Conservation (phyloP, 2,888 invertebrate species). For the Prosopocoilus inquinatus region DNA sequence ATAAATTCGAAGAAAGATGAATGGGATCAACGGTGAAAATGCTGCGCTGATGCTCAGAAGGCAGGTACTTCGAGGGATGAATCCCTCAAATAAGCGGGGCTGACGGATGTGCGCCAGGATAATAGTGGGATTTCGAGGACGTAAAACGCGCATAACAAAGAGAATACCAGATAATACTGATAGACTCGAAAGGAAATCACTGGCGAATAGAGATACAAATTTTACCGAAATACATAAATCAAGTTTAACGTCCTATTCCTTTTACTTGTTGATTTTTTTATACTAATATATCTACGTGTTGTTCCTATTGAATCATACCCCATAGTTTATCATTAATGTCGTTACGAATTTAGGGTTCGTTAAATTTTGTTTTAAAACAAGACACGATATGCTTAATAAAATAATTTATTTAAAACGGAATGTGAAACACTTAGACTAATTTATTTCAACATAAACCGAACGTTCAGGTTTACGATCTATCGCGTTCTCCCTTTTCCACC, state of each 20-base stretch:
- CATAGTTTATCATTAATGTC: too few species aligned
- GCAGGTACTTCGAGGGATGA: background rate
- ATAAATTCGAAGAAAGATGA: conserved; percentile 1
- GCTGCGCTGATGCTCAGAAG: background rate
- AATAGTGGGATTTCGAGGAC: conserved; percentile 2
- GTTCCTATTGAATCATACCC: too few species aligned
- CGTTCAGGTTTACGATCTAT: too few species aligned
- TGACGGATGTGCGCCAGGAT: conserved; percentile 1
- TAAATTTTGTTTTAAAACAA: too few species aligned
- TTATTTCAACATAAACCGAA: too few species aligned
- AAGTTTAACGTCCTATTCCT: background rate
- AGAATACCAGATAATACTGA: conserved; percentile 21
- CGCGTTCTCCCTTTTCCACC: too few species aligned
- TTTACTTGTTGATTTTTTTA: too few species aligned
- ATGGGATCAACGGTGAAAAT: background rate
- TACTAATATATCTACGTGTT: too few species aligned
- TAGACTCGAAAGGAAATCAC: conserved; percentile 20
- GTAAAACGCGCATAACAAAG: conserved; percentile 20
- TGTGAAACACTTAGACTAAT: too few species aligned
- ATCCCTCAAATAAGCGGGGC: conserved; percentile 3
- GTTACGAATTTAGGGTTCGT: too few species aligned
- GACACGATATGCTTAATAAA: too few species aligned
- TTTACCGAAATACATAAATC: conserved; percentile 1
- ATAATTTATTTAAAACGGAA: too few species aligned
- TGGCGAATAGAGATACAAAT: conserved; percentile 14